Base-by-base conservation (phyloP, 2,797 vertebrate species). In the Darevskia mixta region DNA sequence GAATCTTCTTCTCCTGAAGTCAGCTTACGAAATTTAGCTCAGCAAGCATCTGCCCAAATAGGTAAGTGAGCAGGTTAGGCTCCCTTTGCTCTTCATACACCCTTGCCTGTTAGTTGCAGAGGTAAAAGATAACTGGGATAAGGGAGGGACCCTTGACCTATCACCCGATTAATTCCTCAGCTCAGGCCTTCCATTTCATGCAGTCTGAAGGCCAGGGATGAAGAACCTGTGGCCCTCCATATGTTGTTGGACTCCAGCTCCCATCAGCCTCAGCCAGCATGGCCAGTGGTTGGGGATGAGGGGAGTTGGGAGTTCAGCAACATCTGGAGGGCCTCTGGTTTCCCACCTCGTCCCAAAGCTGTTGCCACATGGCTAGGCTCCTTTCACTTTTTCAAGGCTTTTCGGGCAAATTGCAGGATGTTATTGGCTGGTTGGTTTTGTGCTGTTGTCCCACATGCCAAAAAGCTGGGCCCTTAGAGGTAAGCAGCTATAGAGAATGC, bases 381-480 rank as follows among this genome's bases (percentile, higher is more conserved):
- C 49, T 43, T 73, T 91, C 83, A 67, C 64, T 27, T 23, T 92
- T 89, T 76, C 49, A 45, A 90, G 81, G 61, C 32, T 84, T 75
- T 90, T 38, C 61, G 87, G 71, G 69, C 86, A 71, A 88, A 55
- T 4, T 58, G 49, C 45, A 27, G 77, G 23, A 67, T 49, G 58
- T 49, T 85, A 79, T 15, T 55, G 49, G 49, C 49, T 55, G 49
- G 49, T 55, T 86, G 87, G 87, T 29, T 25, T 83, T 71, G 81
- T 41, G 88, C 61, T 83, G 77, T 23, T 55, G 49, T 67, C 85
- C n/a, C 15, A 27, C 38, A 67, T 88, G 5, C 69, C 38, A 25
- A 86, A 73, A 86, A 90, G 58, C 78, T 84, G 13, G 72, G 27
- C 25, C 32, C 41, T 79, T 67, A 25, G 8, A 32, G 18, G 75